Conservation (phyloP, 2,797 vertebrate genomes). For the Huso huso region DNA sequence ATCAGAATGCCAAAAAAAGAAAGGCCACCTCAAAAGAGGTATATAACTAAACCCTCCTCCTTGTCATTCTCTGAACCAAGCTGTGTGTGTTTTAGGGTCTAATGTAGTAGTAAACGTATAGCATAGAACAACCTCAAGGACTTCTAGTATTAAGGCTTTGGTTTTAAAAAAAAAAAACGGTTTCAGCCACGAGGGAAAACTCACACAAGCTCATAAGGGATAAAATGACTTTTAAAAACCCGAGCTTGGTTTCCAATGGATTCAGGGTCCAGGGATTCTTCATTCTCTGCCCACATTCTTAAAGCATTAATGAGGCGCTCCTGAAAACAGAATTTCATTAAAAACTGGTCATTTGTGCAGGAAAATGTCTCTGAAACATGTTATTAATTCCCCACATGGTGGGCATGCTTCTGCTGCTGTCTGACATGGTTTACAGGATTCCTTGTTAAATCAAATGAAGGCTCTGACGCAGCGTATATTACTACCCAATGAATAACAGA, state of each 20-base stretch:
- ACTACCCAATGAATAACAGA: too few relatives aligned
- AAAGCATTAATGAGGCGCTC: constrained; percentile 4
- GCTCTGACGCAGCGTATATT: too few relatives aligned
- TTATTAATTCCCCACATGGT: neutral
- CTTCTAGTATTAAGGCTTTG: constrained; percentile 3
- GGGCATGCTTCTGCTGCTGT: neutral
- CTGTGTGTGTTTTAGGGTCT: too few relatives aligned
- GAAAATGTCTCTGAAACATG: neutral
- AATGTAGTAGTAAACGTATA: too few relatives aligned
- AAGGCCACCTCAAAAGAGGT: constrained; percentile 10
- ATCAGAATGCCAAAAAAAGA: constrained; percentile 12
- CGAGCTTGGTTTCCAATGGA: neutral
- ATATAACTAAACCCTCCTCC: too few relatives aligned
- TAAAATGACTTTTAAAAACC: neutral
- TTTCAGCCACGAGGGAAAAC: constrained; percentile 1
- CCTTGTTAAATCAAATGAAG: too few relatives aligned
- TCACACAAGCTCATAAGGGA: neutral
- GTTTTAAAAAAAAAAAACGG: too few relatives aligned
- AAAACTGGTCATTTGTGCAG: neutral
- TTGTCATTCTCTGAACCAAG: too few relatives aligned
- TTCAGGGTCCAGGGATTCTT: neutral
- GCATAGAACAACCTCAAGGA: constrained; percentile 4
- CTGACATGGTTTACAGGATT: neutral
- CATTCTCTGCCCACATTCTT: neutral
- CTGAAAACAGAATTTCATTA: constrained; percentile 1